A percentile compares a stretch with the other conserved stretches of the same genome.
phyloP scores from a whole-genome alignment of 2,888 invertebrate species.

The Eremobia ochroleuca region DNA sequence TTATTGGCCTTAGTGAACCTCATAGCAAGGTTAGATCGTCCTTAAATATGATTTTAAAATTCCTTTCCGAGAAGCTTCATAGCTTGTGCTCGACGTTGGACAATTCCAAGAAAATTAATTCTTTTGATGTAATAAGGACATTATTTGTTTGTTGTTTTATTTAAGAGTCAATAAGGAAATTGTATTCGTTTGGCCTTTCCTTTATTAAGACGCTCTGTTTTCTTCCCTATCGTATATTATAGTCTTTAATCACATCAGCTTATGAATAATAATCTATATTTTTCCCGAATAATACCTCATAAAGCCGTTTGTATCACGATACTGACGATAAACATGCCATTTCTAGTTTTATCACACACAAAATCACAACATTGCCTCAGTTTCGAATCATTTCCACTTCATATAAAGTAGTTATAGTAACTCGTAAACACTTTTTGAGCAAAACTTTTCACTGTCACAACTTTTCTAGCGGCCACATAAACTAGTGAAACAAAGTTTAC shows the following conservation, averaged over 20 bases:
- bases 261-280: conserved; percentile 25
- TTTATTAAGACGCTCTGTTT: conserved; percentile 14
- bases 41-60: conserved; percentile 72
- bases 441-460: conserved; percentile 87
- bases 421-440: conserved; percentile 81
- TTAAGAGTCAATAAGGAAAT: conserved; percentile 46
- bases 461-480: conserved; percentile 80
- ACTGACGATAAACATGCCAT: conserved; percentile 27
- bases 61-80: conserved; percentile 66
- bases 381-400: conserved; percentile 46
- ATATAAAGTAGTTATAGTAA: conserved; percentile 74
- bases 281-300: conserved; percentile 18
- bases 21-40: conserved; percentile 72
- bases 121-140: conserved; percentile 52
- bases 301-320: conserved; percentile 24
- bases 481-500: conserved; percentile 83
- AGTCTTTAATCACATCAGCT: conserved; percentile 12
- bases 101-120: conserved; percentile 70
- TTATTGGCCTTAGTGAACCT: conserved; percentile 23
- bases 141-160: conserved; percentile 46
- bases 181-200: conserved; percentile 18
- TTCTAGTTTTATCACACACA: conserved; percentile 28
- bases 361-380: conserved; percentile 34
- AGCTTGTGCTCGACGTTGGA: conserved; percentile 43
- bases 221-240: background rate